A percentile compares a stretch with the other conserved stretches of the same genome.
Evolutionary conservation across 2,797 vertebrate genomes (phyloP).

Genomic region (Parauchenoglanis ngamensis): DNA sequence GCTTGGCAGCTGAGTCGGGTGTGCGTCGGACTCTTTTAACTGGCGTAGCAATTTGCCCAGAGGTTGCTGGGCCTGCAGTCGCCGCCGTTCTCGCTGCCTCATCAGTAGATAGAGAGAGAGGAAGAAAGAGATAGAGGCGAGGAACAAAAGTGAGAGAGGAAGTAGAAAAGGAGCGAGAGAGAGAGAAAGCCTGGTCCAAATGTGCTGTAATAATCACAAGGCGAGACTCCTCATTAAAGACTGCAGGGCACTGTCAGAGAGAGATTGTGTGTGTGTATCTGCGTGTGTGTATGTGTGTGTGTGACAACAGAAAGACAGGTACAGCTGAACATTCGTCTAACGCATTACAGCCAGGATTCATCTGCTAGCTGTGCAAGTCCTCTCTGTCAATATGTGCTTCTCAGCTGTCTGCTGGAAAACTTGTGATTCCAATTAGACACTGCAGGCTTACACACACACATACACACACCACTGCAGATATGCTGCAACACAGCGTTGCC

Average conservation of each 20-base stretch:
- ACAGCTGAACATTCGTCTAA: constrained; percentile 42
- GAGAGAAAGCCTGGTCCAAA: constrained; percentile 44
- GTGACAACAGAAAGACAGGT: constrained; percentile 28
- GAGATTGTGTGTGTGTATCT: constrained; percentile 30
- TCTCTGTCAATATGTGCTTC: constrained; percentile 48
- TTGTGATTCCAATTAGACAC: constrained; percentile 57
- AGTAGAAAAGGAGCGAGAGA: constrained; percentile 54
- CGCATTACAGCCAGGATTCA: constrained; percentile 46
- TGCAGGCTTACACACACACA: constrained; percentile 31
- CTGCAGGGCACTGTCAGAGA: constrained; percentile 36
- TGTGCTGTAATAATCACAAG: constrained; percentile 59
- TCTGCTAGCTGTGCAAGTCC: constrained; percentile 43
- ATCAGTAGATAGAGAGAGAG: constrained; percentile 69
- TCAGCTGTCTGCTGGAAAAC: constrained; percentile 46
- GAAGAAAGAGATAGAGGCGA: constrained; percentile 56
- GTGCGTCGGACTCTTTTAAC: constrained; percentile 79
- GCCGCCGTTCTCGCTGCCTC: constrained; percentile 58
- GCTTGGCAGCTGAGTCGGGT: constrained; percentile 75
- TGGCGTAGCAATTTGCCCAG: constrained; percentile 74
- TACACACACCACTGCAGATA: constrained; percentile 33
- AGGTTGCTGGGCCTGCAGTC: constrained; percentile 62
- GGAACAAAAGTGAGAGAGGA: constrained; percentile 35
- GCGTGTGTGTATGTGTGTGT: constrained; percentile 31
- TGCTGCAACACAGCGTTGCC: constrained; percentile 30
- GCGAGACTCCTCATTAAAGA: constrained; percentile 55